A percentile compares a stretch with the other conserved stretches of the same genome.
Conservation (phyloP, 2,113 vertebrate species). For the Hypocryptadius cinnamomeus region DNA sequence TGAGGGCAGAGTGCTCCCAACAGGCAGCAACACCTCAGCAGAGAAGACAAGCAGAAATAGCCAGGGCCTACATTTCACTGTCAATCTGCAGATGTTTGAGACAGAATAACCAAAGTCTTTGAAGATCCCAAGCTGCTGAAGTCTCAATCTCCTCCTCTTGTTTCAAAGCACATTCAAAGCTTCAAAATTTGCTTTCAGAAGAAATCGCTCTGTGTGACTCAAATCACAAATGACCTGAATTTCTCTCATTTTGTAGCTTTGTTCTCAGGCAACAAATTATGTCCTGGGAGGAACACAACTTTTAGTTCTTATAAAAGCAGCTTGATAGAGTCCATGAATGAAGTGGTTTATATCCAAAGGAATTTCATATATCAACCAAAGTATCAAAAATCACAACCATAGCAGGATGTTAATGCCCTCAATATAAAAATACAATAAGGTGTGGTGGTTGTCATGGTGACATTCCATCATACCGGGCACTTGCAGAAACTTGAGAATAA, state of each 20-base stretch:
- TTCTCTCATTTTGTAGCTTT: neutral
- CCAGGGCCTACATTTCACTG: neutral
- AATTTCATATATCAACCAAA: neutral
- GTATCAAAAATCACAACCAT: neutral
- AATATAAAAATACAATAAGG: neutral
- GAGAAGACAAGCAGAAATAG: neutral
- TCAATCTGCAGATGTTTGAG: neutral
- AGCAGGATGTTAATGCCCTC: neutral
- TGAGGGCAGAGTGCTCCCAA: neutral
- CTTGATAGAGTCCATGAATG: neutral
- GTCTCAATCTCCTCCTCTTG: neutral
- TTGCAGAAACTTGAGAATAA: neutral
- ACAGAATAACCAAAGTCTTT: neutral
- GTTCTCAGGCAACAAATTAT: neutral
- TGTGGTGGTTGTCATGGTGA: constrained; percentile 20
- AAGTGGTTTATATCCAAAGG: neutral
- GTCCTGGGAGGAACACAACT: neutral
- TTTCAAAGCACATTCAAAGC: neutral
- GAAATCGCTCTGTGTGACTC: neutral
- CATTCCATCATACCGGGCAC: neutral
- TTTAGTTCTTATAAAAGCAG: neutral
- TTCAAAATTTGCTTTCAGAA: neutral
- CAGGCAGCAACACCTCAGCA: neutral
- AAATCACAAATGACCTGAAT: neutral
- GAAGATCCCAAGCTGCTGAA: neutral